Conservation (phyloP, 2,113 vertebrate species). For the Diphyllodes magnificus region DNA sequence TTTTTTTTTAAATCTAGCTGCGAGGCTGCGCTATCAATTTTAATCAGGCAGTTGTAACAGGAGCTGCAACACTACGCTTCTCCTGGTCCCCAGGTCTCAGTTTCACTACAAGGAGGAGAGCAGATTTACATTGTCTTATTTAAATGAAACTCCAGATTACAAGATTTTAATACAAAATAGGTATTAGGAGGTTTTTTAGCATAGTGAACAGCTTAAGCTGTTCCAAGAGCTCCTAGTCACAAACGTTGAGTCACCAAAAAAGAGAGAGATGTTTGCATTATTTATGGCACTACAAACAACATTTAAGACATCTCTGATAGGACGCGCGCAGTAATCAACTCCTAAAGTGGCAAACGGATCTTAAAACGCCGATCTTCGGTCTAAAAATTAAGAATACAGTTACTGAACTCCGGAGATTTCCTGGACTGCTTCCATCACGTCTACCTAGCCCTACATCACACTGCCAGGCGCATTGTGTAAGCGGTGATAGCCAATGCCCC, state of each 20-base stretch:
- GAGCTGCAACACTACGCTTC: not conserved
- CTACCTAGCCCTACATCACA: not conserved
- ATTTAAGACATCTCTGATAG: not conserved
- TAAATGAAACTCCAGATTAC: not conserved
- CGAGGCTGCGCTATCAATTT: not conserved
- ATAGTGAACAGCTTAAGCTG: slow-evolving; percentile 32
- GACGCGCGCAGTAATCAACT: not conserved
- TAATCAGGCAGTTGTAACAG: slow-evolving; percentile 17
- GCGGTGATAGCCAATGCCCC: not conserved
- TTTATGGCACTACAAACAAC: not conserved
- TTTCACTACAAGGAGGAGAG: not conserved
- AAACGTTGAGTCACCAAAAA: slow-evolving; percentile 25
- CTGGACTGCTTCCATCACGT: not conserved
- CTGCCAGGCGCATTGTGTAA: not conserved
- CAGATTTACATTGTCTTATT: not conserved
- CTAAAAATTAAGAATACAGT: not conserved
- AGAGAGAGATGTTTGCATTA: not conserved
- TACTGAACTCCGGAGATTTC: not conserved
- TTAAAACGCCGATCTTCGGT: not conserved
- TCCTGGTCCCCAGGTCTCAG: slow-evolving; percentile 11
- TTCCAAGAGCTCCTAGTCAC: slow-evolving; percentile 14
- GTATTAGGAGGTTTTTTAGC: not conserved
- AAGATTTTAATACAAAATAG: not conserved
- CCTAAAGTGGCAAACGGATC: not conserved
- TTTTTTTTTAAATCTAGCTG: not conserved